These are phyloP conservation scores for Coenobita brevimanus DNA, from an alignment of 1,140 invertebrate species.

Conservation along the genomic window DNA sequence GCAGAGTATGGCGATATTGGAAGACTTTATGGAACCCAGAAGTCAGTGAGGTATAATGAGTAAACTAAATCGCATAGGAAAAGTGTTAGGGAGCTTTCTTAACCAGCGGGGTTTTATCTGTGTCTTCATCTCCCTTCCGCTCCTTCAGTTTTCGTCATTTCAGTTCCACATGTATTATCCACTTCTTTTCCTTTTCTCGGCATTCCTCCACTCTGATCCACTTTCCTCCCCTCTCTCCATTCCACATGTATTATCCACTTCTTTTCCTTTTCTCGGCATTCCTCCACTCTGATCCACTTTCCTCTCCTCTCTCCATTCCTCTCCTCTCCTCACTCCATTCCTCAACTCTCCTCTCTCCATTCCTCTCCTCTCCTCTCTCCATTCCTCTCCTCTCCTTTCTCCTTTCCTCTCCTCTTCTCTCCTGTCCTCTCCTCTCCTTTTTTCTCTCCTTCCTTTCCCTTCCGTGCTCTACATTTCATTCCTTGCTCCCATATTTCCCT, in stretches of 20 bases:
- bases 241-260: background rate
- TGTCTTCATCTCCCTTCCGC: too few relatives aligned
- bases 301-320: background rate
- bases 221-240: conserved; percentile 14
- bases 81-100: too few relatives aligned
- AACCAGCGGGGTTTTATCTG: too few relatives aligned
- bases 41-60: too few relatives aligned
- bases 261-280: background rate
- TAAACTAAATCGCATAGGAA: too few relatives aligned
- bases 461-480: background rate
- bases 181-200: background rate
- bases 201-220: background rate
- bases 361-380: background rate
- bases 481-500: background rate
- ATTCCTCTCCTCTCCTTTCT: background rate
- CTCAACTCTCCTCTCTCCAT: background rate
- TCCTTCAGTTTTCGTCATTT: too few relatives aligned
- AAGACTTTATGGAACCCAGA: too few relatives aligned
- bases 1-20: too few relatives aligned
- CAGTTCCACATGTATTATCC: background rate
- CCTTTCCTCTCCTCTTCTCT: background rate
- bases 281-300: background rate
- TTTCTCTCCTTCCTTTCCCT: conserved; percentile 3
- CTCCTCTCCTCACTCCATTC: background rate
- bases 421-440: background rate